Percentiles rank a stretch among this genome's conserved stretches.
These are phyloP conservation scores for Microctonus brassicae DNA, from an alignment of 2,888 invertebrate species.

Conservation along the genomic window DNA sequence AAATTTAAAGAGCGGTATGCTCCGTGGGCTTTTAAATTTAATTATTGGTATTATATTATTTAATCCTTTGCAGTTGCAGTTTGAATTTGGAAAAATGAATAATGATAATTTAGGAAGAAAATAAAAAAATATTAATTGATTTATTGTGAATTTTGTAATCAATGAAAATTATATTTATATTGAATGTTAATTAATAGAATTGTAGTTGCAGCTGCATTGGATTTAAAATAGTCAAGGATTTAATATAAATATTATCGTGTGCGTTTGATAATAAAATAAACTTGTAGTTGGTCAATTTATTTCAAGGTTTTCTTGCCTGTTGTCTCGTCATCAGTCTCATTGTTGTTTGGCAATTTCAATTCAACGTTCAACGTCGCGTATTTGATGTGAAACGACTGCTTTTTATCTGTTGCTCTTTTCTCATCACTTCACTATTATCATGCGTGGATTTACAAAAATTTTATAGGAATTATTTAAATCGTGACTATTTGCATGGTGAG, in stretches of 20 bases:
- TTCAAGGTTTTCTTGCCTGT: constrained; percentile 39
- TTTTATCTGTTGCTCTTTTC: not conserved
- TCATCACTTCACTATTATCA: not conserved
- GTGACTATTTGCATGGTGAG: constrained; percentile 35
- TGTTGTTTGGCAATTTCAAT: constrained; percentile 43
- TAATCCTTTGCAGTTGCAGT: not conserved
- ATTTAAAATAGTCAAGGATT: not conserved
- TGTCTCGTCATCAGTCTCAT: constrained; percentile 35
- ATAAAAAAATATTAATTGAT: not conserved
- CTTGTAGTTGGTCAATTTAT: constrained; percentile 17
- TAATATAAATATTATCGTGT: not conserved
- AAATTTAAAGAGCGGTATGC: no score
- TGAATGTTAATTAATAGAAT: not conserved
- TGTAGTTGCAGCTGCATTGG: not conserved
- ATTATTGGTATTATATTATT: constrained; percentile 60
- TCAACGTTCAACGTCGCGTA: constrained; percentile 27
- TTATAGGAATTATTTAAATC: constrained; percentile 26
- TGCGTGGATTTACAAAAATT: constrained; percentile 25
- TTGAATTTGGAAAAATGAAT: not conserved
- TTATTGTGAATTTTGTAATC: not conserved
- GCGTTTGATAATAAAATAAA: not conserved
- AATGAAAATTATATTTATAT: not conserved
- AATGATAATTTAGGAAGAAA: not conserved
- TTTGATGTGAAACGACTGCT: constrained; percentile 7
- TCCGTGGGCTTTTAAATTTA: constrained; percentile 58